phyloP scores from a whole-genome alignment of 2,113 vertebrate species.

The Strix uralensis region DNA sequence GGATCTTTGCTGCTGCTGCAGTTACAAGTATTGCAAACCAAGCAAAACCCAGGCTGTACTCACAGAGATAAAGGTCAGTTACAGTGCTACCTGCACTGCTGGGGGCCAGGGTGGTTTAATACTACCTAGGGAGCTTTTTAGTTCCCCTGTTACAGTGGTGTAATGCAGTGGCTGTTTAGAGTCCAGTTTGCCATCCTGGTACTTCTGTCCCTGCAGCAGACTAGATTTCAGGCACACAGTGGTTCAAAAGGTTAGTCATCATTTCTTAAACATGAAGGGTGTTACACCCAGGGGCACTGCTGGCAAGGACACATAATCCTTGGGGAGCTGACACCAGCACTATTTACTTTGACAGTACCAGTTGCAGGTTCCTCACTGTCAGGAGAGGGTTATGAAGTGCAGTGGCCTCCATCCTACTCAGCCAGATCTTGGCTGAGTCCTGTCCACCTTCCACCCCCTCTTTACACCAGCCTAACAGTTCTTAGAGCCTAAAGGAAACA shows the following conservation, averaged over 20 bases:
- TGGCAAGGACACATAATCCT: not conserved
- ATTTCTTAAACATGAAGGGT: not conserved
- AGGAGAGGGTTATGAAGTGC: not conserved
- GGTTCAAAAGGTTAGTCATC: not conserved
- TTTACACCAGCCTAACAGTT: not conserved
- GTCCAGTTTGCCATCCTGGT: not conserved
- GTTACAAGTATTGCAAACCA: fast-evolving
- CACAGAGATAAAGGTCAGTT: not conserved
- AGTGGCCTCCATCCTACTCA: not conserved
- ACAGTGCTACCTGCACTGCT: too few species aligned
- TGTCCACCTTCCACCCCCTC: not conserved
- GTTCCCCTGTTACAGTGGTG: not conserved
- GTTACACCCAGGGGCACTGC: not conserved
- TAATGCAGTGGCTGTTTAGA: not conserved
- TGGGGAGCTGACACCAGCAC: not conserved
- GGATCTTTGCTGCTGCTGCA: not conserved
- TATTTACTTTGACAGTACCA: not conserved
- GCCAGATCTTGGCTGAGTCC: not conserved
- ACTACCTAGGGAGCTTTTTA: not conserved
- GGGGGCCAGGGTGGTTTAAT: not conserved
- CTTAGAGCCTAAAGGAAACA: not conserved
- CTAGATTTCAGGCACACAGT: not conserved
- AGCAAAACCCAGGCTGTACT: not conserved
- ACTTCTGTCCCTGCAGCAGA: not conserved
- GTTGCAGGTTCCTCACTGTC: not conserved